These are phyloP conservation scores for Drosophila arizonae DNA, from an alignment of 1,140 invertebrate genomes.

Conservation along the genomic window DNA sequence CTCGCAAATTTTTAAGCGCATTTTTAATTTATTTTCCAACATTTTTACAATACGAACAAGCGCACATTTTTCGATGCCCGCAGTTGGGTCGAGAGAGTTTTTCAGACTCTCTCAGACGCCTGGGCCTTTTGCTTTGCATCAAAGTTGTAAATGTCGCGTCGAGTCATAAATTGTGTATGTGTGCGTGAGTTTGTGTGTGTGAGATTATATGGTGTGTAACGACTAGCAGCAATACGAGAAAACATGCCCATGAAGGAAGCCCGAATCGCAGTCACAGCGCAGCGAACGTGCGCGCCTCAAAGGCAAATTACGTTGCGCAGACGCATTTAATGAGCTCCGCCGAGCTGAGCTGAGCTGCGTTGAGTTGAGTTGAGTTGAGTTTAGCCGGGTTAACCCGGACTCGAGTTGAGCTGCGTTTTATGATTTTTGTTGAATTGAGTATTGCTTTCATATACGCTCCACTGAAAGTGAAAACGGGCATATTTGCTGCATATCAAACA, in stretches of 20 bases:
- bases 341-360: constrained; percentile 50
- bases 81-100: constrained; percentile 8
- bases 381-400: constrained; percentile 8
- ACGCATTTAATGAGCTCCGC: constrained; percentile 73
- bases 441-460: constrained; percentile 8
- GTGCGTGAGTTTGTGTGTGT: constrained; percentile 6
- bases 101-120: constrained; percentile 37
- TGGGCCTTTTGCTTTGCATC: constrained; percentile 58
- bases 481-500: background rate
- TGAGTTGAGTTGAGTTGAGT: constrained; percentile 20
- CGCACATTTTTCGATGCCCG: constrained; percentile 33
- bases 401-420: constrained; percentile 30
- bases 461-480: background rate
- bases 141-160: constrained; percentile 81
- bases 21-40: constrained; percentile 79
- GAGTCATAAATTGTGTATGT: constrained; percentile 64
- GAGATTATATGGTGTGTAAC: constrained; percentile 62
- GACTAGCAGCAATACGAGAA: constrained; percentile 42
- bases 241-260: constrained; percentile 42
- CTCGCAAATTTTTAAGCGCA: constrained; percentile 66
- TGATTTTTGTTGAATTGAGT: constrained; percentile 39
- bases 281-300: constrained; percentile 72
- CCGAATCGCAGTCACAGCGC: constrained; percentile 23
- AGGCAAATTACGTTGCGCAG: constrained; percentile 78
- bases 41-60: constrained; percentile 72